Conservation (phyloP, 2,888 invertebrate genomes). For the Amiota mariae region DNA sequence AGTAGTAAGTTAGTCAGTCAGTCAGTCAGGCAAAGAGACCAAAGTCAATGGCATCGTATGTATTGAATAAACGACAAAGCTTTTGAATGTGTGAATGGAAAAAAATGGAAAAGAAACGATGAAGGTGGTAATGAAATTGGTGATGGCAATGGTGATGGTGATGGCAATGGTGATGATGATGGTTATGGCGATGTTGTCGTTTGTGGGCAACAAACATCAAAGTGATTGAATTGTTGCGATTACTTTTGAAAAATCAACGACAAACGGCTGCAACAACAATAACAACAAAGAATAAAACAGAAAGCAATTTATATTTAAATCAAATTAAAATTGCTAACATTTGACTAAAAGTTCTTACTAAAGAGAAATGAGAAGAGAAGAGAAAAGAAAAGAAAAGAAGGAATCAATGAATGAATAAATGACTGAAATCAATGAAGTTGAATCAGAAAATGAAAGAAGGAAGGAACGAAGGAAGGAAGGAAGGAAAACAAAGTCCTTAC, state of each 20-base stretch:
- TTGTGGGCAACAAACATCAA: slow-evolving; percentile 65
- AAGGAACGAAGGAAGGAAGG: not conserved
- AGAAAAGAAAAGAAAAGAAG: not conserved
- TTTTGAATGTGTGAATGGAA: slow-evolving; percentile 39
- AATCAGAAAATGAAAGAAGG: slow-evolving; percentile 1
- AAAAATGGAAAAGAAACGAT: slow-evolving; percentile 34
- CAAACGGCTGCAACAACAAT: slow-evolving; percentile 13
- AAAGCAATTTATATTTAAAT: slow-evolving; percentile 57
- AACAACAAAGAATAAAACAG: slow-evolving; percentile 33
- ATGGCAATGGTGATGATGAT: not conserved
- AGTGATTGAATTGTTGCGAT: slow-evolving; percentile 69
- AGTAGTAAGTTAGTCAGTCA: slow-evolving; percentile 34
- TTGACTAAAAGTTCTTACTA: slow-evolving; percentile 22
- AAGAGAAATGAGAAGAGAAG: not conserved
- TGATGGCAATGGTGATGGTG: slow-evolving; percentile 12
- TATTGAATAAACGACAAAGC: slow-evolving; percentile 38
- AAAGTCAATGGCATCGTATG: slow-evolving; percentile 13
- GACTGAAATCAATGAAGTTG: slow-evolving; percentile 4
- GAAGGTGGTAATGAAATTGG: slow-evolving; percentile 22
- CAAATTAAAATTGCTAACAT: slow-evolving; percentile 59
- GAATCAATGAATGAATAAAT: not conserved
- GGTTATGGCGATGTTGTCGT: slow-evolving; percentile 38
- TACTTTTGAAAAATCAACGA: slow-evolving; percentile 57
- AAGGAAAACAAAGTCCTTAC: slow-evolving; percentile 7
- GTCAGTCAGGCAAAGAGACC: slow-evolving; percentile 64